Percentiles rank a stretch among this genome's conserved stretches.
Conservation (phyloP, 2,113 vertebrate genomes). For the Saimiri boliviensis region DNA sequence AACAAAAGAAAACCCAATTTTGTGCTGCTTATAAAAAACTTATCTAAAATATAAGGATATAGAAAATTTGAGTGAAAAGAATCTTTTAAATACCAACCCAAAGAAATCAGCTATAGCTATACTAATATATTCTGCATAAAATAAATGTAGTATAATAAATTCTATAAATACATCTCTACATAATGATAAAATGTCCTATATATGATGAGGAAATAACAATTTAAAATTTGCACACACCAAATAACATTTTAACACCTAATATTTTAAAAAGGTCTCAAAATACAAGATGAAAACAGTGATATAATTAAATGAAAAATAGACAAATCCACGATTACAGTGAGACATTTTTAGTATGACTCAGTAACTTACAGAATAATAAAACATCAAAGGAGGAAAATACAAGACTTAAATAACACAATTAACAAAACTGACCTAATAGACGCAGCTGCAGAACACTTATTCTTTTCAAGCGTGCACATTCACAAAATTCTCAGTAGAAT, state of each 20-base stretch:
- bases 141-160: neutral
- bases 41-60: no score
- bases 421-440: neutral
- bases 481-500: neutral
- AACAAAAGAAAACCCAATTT: neutral
- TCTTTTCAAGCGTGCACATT: neutral
- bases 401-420: neutral
- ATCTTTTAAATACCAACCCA: neutral
- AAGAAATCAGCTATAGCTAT: neutral
- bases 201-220: neutral
- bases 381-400: neutral
- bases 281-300: neutral
- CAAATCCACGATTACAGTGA: neutral
- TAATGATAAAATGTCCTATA: neutral
- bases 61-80: neutral
- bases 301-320: constrained; percentile 3
- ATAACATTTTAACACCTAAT: no score
- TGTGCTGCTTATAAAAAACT: neutral
- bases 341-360: neutral
- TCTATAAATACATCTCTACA: neutral
- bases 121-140: neutral
- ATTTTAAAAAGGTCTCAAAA: constrained; percentile 24
- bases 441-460: neutral
- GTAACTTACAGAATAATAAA: neutral
- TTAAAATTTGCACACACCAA: neutral